phyloP scores from a whole-genome alignment of 2,797 vertebrate species.

The Hoplostethus mediterraneus region DNA sequence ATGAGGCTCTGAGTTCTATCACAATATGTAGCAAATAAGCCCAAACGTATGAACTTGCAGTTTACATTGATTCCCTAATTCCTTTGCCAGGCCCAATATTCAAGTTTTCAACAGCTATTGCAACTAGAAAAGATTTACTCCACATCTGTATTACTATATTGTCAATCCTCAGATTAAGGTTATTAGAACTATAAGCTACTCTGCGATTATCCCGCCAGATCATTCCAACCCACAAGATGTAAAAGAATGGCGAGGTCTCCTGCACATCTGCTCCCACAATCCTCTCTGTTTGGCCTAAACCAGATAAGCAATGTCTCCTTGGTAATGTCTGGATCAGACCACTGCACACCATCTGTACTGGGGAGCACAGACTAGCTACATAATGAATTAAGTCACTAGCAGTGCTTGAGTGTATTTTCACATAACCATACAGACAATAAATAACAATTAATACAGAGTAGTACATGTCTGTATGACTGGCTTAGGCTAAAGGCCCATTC shows the following conservation, averaged over 20 bases:
- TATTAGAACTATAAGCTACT: slow-evolving; percentile 81
- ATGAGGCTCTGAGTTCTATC: slow-evolving; percentile 12
- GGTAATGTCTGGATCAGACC: slow-evolving; percentile 51
- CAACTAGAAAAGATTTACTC: slow-evolving; percentile 56
- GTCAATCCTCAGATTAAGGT: slow-evolving; percentile 82
- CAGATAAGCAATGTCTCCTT: slow-evolving; percentile 45
- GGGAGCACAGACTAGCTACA: slow-evolving; percentile 26
- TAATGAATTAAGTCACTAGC: slow-evolving; percentile 44
- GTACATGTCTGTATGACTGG: not conserved
- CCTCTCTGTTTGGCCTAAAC: slow-evolving; percentile 53
- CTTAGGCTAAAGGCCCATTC: not conserved
- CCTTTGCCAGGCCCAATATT: slow-evolving; percentile 31
- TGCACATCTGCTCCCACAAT: slow-evolving; percentile 74
- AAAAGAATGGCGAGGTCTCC: slow-evolving; percentile 69
- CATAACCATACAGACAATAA: too few species aligned
- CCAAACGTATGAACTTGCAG: slow-evolving; percentile 20
- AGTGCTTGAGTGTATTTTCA: slow-evolving; percentile 5
- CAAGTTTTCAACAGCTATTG: slow-evolving; percentile 41
- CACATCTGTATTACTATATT: slow-evolving; percentile 75
- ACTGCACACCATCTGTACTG: slow-evolving; percentile 50
- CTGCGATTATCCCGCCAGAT: slow-evolving; percentile 80
- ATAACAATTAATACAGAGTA: not conserved
- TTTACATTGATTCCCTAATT: slow-evolving; percentile 59
- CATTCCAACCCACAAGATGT: slow-evolving; percentile 73
- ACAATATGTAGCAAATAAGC: slow-evolving; percentile 32